These are phyloP conservation scores for Hydriomena furcata DNA, from an alignment of 2,888 invertebrate species.

Conservation along the genomic window DNA sequence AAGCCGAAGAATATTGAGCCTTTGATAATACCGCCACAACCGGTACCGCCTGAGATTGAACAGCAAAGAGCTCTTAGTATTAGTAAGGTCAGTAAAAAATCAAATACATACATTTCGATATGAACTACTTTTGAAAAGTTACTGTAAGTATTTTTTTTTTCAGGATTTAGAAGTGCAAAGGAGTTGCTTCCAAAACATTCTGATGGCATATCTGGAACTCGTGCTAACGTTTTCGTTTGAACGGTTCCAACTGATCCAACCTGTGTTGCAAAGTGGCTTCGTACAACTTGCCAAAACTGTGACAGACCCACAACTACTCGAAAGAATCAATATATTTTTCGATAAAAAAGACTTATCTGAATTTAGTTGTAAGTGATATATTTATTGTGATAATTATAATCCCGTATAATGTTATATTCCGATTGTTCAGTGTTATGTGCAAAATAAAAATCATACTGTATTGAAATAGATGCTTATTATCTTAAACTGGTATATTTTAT, in stretches of 20 bases:
- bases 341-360: slow-evolving; percentile 78
- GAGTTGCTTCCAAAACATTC: slow-evolving; percentile 92
- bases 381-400: slow-evolving; percentile 59
- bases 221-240: slow-evolving; percentile 85
- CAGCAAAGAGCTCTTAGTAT: slow-evolving; percentile 92
- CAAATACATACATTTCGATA: background rate
- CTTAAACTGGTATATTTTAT: slow-evolving; percentile 49
- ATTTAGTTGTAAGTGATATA: slow-evolving; percentile 70
- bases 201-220: slow-evolving; percentile 93
- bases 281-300: slow-evolving; percentile 73
- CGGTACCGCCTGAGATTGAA: slow-evolving; percentile 92
- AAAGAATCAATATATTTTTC: slow-evolving; percentile 80
- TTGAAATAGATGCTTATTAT: slow-evolving; percentile 39
- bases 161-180: slow-evolving; percentile 94
- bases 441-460: slow-evolving; percentile 68
- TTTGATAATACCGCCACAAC: slow-evolving; percentile 84
- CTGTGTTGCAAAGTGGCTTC: slow-evolving; percentile 72
- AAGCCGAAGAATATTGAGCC: slow-evolving; percentile 66
- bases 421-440: slow-evolving; percentile 69
- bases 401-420: slow-evolving; percentile 65
- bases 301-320: slow-evolving; percentile 74
- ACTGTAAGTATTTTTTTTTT: slow-evolving; percentile 28
- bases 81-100: slow-evolving; percentile 85
- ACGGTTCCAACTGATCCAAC: slow-evolving; percentile 79
- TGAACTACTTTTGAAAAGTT: slow-evolving; percentile 20